Base-by-base conservation (phyloP, 2,797 vertebrate genomes). In the Sebastes oblongus region DNA sequence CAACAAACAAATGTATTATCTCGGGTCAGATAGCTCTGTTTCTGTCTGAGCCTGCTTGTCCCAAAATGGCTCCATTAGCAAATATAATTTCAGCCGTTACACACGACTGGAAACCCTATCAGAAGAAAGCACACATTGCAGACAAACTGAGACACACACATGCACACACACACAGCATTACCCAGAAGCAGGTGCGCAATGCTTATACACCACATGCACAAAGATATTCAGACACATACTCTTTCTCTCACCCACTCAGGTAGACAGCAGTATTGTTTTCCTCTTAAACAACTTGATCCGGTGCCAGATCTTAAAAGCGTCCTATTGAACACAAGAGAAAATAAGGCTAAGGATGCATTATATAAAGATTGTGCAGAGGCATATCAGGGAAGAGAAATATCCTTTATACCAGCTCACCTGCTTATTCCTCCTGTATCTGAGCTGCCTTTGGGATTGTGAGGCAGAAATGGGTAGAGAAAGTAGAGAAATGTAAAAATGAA, bases 51-150 rank as follows among this genome's bases (percentile, higher is more conserved):
- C 78, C 80, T 56, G 80, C 79, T 88, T 89, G 75, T 88, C 83
- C 87, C 86, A 86, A 93, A 94, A 92, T 86, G 86, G 78, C 71
- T 88, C 91, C 82, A 90, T 94, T 92, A 92, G 86, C 78, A 93
- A 93, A 93, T 80, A 90, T 87, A 93, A 93, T 95, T 93, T 91
- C 90, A 91, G 79, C 79, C 84, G 90, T 93, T 93, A 89, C 91
- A 93, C 87, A 81, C 54, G 85, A 93, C 76, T 93, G 92, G 90
- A 83, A 92, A 88, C 83, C 61, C 79, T 86, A 87, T 92, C 88
- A 91, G 80, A 82, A 50, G 36, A 74, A 78, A 75, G 70, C 86
- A 83, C 75, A 83, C 85, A 52, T 61, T 58, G 68, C 67, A 76
- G 58, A 50, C 39, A 81, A 75, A 83, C 69, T 42, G 61, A 88